These are phyloP conservation scores for Diadophis punctatus DNA, from an alignment of 2,113 vertebrate genomes.

Conservation along the genomic window DNA sequence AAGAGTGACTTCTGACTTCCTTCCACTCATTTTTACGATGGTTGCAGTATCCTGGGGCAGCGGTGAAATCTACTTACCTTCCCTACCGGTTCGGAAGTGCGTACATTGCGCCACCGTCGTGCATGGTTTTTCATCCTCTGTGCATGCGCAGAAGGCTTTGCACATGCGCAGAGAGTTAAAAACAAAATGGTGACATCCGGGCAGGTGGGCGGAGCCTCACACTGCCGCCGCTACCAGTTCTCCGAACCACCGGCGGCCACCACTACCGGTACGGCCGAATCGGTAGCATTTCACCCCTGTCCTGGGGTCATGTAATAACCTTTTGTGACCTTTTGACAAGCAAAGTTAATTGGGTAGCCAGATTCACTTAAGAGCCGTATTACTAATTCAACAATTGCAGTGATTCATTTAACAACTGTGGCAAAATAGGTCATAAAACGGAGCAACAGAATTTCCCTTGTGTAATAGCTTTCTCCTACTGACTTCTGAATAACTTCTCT, in stretches of 20 bases:
- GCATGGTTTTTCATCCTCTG: no score
- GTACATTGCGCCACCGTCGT: no score
- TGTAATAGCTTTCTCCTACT: not conserved
- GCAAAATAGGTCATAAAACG: not conserved
- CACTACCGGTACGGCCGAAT: no score
- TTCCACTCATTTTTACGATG: not conserved
- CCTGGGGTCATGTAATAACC: not conserved
- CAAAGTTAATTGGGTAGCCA: not conserved
- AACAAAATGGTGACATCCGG: no score
- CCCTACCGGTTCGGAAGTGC: no score
- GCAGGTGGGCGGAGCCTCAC: no score
- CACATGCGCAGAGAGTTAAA: no score
- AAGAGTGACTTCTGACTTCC: not conserved
- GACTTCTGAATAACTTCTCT: not conserved
- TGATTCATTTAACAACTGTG: not conserved
- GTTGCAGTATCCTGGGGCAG: not conserved
- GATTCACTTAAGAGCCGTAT: not conserved
- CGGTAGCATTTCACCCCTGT: no score
- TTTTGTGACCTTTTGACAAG: not conserved
- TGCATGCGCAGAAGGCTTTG: no score
- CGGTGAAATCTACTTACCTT: no score
- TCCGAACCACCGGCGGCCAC: no score
- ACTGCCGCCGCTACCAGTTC: no score
- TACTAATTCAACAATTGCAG: not conserved
- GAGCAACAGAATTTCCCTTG: not conserved